Percentiles rank a stretch among this genome's conserved stretches.
These are phyloP conservation scores for Tetramorium parvispinum DNA, from an alignment of 1,140 invertebrate genomes.

Conservation along the genomic window DNA sequence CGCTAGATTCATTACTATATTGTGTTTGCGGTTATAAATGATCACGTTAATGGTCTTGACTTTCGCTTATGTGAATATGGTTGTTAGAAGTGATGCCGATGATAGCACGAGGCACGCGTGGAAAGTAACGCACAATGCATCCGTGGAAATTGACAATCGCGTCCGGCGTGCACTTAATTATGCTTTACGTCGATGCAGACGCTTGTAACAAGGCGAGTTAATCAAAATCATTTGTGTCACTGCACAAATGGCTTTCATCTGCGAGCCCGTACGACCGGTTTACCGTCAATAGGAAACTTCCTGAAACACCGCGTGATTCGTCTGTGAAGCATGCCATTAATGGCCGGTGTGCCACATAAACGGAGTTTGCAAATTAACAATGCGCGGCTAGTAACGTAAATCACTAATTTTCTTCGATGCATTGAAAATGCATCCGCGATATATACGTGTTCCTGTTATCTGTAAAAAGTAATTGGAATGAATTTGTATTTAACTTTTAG, in stretches of 20 bases:
- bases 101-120: slow-evolving; percentile 48
- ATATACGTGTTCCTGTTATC: background rate
- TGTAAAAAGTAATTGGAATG: background rate
- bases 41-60: slow-evolving; percentile 31
- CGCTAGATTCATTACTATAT: slow-evolving; percentile 4
- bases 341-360: slow-evolving; percentile 4
- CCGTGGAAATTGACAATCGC: slow-evolving; percentile 56
- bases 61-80: slow-evolving; percentile 40
- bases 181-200: slow-evolving; percentile 53
- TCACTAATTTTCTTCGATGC: slow-evolving; percentile 24
- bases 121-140: slow-evolving; percentile 52
- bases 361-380: slow-evolving; percentile 50
- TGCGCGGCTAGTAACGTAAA: slow-evolving; percentile 33
- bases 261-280: slow-evolving; percentile 43
- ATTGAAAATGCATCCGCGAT: background rate
- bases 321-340: slow-evolving; percentile 41
- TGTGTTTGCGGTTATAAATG: slow-evolving; percentile 40
- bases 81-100: slow-evolving; percentile 47
- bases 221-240: slow-evolving; percentile 66
- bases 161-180: slow-evolving; percentile 58
- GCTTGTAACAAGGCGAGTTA: slow-evolving; percentile 62
- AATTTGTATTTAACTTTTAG: background rate
- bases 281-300: slow-evolving; percentile 51
- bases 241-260: slow-evolving; percentile 59
- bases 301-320: slow-evolving; percentile 54